Conservation (phyloP, 2,797 vertebrate genomes). For the Chiloscyllium punctatum region DNA sequence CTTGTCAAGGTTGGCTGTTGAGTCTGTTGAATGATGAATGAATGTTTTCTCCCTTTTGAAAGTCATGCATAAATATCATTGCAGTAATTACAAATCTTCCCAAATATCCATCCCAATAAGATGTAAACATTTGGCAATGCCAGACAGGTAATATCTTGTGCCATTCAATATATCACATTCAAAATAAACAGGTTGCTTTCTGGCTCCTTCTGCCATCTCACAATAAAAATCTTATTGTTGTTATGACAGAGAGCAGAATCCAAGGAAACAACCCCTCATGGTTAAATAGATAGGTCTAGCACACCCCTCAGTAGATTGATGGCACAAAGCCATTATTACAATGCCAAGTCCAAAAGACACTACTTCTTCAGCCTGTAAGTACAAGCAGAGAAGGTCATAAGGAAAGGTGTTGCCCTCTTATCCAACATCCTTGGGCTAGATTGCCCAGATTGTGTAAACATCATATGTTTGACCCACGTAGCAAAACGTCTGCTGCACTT, state of each 20-base stretch:
- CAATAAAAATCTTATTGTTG: background rate
- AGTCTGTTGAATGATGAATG: background rate
- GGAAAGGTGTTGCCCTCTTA: background rate
- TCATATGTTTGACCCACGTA: background rate
- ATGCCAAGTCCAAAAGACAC: background rate
- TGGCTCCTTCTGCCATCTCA: background rate
- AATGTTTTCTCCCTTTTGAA: conserved; percentile 2
- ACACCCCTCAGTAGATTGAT: no score
- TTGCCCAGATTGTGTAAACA: background rate
- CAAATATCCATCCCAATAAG: background rate
- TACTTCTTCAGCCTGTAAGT: background rate
- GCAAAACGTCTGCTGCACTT: background rate
- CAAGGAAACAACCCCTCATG: background rate
- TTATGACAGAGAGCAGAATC: background rate
- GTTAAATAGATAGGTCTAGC: no score
- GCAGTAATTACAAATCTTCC: background rate
- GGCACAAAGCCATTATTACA: background rate
- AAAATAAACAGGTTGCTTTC: background rate
- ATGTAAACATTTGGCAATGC: background rate
- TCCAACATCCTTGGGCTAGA: background rate
- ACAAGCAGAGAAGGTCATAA: background rate
- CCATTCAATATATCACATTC: background rate
- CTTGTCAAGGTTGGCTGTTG: conserved; percentile 23
- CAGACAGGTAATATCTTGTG: background rate
- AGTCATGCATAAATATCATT: conserved; percentile 15